Evolutionary conservation across 1,140 invertebrate genomes (phyloP).

Genomic region (Yoshiicerus persimilis): DNA sequence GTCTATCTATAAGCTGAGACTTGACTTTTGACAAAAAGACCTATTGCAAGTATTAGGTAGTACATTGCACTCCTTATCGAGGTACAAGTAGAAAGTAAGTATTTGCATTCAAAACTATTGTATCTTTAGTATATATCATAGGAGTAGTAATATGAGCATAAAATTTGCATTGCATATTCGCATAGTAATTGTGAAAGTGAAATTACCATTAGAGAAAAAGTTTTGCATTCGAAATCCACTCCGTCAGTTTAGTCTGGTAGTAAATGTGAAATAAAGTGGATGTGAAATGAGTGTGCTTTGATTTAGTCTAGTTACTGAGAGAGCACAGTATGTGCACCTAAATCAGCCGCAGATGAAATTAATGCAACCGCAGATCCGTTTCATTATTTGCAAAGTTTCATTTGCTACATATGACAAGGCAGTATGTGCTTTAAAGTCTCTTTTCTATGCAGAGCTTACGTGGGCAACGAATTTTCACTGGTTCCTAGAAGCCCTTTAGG

Average conservation of each 20-base stretch:
- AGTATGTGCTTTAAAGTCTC: neutral
- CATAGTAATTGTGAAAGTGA: neutral
- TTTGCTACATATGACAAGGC: slow-evolving; percentile 8
- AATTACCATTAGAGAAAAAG: neutral
- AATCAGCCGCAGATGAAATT: slow-evolving; percentile 36
- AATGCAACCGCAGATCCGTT: slow-evolving; percentile 32
- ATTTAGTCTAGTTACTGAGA: neutral
- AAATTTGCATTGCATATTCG: neutral
- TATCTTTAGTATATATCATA: no score
- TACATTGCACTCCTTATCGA: no score
- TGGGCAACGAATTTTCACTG: neutral
- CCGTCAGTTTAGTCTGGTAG: neutral
- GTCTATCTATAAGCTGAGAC: neutral
- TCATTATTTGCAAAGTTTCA: slow-evolving; percentile 29
- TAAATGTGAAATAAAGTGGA: neutral
- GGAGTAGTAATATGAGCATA: neutral
- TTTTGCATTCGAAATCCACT: neutral
- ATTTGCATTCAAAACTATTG: no score
- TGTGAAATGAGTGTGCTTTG: neutral
- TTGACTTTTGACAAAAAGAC: neutral
- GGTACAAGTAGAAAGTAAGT: no score
- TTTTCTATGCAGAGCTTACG: neutral
- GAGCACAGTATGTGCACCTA: neutral
- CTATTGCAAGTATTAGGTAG: neutral
- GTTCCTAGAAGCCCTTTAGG: neutral